Percentiles rank a stretch among this genome's conserved stretches.
phyloP scores from a whole-genome alignment of 2,113 vertebrate genomes.

The Malurus melanocephalus region DNA sequence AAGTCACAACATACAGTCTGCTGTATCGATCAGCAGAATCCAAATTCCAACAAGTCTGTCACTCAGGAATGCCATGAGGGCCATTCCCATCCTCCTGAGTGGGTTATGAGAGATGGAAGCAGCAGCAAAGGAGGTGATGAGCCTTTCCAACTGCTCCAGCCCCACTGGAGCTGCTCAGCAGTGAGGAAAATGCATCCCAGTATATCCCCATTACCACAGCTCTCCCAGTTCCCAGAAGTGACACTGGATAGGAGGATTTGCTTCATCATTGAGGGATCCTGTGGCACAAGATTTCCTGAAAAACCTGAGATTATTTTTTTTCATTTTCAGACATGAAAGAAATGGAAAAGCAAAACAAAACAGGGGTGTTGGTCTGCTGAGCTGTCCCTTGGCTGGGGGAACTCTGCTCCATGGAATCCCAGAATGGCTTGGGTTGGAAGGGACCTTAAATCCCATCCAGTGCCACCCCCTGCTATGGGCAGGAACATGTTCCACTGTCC shows the following conservation, averaged over 20 bases:
- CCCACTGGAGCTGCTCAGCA: not conserved
- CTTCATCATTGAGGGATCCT: not conserved
- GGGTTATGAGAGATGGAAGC: not conserved
- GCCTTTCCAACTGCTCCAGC: not conserved
- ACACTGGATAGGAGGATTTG: not conserved
- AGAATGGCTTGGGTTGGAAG: not conserved
- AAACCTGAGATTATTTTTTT: not conserved
- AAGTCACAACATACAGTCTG: not conserved
- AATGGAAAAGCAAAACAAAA: not conserved
- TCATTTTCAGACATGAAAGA: not conserved
- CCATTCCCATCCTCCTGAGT: not conserved
- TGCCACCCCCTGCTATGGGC: not conserved
- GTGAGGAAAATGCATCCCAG: not conserved
- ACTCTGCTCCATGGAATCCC: not conserved
- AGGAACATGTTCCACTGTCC: not conserved
- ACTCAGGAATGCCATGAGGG: not conserved
- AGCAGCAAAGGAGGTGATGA: rapidly evolving
- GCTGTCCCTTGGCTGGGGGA: not conserved
- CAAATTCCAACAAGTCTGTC: not conserved
- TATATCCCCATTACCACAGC: no score
- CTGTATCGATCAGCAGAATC: not conserved
- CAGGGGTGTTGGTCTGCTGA: not conserved
- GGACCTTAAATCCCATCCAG: rapidly evolving
- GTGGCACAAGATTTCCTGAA: not conserved
- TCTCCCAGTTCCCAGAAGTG: not conserved